Percentiles rank a stretch among this genome's conserved stretches.
Conservation (phyloP, 2,797 vertebrate genomes). For the Molossus alvarezi region DNA sequence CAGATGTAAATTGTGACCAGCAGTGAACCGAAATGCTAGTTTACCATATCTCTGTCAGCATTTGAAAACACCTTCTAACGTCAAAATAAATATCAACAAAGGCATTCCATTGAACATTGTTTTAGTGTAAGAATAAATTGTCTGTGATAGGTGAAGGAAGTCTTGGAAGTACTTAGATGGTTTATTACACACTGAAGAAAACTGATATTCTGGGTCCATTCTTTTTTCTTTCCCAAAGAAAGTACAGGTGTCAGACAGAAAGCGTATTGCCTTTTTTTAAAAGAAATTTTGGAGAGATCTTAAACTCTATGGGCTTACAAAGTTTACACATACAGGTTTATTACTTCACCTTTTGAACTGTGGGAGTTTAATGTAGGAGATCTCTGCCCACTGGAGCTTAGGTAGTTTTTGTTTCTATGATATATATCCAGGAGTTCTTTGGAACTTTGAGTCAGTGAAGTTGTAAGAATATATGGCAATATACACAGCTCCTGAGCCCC, state of each 20-base stretch:
- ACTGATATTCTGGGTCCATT: background rate
- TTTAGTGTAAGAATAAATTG: slow-evolving; percentile 54
- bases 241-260: slow-evolving; percentile 12
- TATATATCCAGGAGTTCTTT: slow-evolving; percentile 14
- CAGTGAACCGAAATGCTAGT: background rate
- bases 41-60: background rate
- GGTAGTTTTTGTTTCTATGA: slow-evolving; percentile 61
- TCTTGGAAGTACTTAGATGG: background rate
- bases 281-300: background rate
- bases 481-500: background rate
- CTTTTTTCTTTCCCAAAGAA: background rate
- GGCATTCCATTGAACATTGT: background rate
- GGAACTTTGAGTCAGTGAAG: slow-evolving; percentile 59
- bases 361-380: background rate
- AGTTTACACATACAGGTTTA: background rate
- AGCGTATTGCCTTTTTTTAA: background rate
- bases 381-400: background rate
- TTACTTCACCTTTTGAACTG: slow-evolving; percentile 48
- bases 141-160: background rate
- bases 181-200: background rate
- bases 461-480: slow-evolving; percentile 63
- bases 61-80: slow-evolving; percentile 19
- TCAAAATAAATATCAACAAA: slow-evolving; percentile 15
- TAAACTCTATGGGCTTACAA: background rate
- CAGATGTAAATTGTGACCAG: background rate